A percentile compares a stretch with the other conserved stretches of the same genome.
These are phyloP conservation scores for Tringa solitaria DNA, from an alignment of 2,113 vertebrate genomes.

Conservation along the genomic window DNA sequence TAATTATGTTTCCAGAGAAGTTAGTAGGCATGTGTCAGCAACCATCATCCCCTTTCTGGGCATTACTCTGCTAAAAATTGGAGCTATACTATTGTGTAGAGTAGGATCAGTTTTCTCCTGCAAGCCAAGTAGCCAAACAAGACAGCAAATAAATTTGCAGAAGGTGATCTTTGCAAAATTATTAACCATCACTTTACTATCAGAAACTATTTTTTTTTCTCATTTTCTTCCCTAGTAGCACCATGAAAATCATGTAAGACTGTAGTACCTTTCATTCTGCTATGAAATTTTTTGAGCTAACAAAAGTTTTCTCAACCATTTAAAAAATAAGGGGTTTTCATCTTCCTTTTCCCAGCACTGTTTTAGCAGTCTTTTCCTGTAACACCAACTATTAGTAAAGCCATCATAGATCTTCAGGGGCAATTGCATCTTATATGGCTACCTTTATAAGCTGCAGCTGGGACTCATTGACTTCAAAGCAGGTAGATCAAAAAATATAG, in stretches of 20 bases:
- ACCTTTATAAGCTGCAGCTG: not conserved
- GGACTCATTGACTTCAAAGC: not conserved
- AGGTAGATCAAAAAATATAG: not conserved
- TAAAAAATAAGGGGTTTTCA: not conserved
- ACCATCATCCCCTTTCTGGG: not conserved
- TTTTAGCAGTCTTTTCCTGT: not conserved
- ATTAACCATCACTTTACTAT: not conserved
- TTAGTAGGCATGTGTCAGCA: not conserved
- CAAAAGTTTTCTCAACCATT: not conserved
- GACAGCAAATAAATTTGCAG: not conserved
- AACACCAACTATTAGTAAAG: not conserved
- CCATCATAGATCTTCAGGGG: not conserved
- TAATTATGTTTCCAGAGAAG: rapidly evolving
- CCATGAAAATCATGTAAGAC: not conserved
- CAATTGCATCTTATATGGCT: not conserved
- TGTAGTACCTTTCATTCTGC: not conserved
- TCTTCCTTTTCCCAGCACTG: not conserved
- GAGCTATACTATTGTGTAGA: not conserved
- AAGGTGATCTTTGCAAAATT: not conserved
- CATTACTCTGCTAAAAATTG: not conserved
- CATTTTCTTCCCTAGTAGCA: not conserved
- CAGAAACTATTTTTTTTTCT: not conserved
- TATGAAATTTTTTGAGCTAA: not conserved
- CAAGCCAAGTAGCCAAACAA: not conserved
- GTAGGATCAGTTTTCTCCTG: not conserved